Evolutionary conservation across 53 echinoderm and acorn worm species (phyloP).

Genomic region (Paelopatides confundens): DNA sequence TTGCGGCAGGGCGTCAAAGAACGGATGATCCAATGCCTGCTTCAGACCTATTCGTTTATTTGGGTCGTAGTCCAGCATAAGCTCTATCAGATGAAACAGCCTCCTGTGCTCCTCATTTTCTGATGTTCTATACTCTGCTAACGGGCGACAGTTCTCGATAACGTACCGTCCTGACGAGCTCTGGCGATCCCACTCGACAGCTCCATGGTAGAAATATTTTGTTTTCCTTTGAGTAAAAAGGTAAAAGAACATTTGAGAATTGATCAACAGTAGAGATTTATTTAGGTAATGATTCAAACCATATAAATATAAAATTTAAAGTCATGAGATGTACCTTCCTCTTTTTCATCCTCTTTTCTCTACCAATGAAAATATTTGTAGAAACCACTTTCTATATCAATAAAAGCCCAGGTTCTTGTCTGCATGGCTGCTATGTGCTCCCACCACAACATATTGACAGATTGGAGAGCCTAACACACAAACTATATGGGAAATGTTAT

Average conservation of each 20-base stretch:
- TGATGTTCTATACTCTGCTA: constrained; percentile 63
- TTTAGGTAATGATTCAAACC: no score
- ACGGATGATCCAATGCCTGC: constrained; percentile 81
- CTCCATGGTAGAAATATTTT: constrained; percentile 87
- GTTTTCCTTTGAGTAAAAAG: constrained; percentile 71
- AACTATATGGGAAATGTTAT: no score
- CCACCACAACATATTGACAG: no score
- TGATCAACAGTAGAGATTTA: no score
- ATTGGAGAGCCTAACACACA: no score
- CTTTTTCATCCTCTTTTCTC: no score
- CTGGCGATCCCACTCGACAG: constrained; percentile 80
- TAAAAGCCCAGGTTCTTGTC: no score
- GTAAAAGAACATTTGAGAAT: neutral
- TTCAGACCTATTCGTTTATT: constrained; percentile 66
- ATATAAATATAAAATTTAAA: no score
- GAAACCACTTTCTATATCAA: no score
- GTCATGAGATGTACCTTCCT: no score
- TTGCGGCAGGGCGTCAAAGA: constrained; percentile 67
- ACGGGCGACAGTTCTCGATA: constrained; percentile 89
- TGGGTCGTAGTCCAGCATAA: constrained; percentile 88
- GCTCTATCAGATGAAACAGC: constrained; percentile 83
- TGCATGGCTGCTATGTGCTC: no score
- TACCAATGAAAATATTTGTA: no score
- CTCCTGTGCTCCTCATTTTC: constrained; percentile 72
- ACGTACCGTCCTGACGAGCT: constrained; percentile 96